Evolutionary conservation across 2,888 invertebrate species (phyloP).

Genomic region (Habroteleia sp.): DNA sequence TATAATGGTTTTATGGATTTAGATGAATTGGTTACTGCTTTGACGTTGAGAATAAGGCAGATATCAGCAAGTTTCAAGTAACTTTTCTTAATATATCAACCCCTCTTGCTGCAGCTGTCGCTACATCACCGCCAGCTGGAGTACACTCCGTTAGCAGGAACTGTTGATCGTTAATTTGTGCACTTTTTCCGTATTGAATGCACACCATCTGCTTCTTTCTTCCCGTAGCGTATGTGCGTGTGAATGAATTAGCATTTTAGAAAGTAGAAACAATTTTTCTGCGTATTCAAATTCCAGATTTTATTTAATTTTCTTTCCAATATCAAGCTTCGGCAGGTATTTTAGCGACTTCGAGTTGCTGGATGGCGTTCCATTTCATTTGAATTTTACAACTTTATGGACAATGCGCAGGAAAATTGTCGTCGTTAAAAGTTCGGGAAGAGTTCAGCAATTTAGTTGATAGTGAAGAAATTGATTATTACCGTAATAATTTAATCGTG

Average conservation of each 20-base stretch:
- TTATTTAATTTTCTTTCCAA: constrained; percentile 6
- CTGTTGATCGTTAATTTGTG: constrained; percentile 61
- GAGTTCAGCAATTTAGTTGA: too few relatives aligned
- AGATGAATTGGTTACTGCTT: too few relatives aligned
- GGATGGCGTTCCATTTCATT: not conserved
- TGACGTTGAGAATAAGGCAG: constrained; percentile 3
- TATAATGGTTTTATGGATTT: too few relatives aligned
- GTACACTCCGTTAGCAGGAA: constrained; percentile 47
- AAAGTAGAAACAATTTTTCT: constrained; percentile 5
- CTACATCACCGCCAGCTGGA: constrained; percentile 50
- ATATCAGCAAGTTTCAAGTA: constrained; percentile 60
- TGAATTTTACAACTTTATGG: not conserved
- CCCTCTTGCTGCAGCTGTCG: constrained; percentile 59
- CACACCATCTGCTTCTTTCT: constrained; percentile 53
- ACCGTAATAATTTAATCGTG: too few relatives aligned
- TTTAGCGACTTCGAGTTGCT: too few relatives aligned
- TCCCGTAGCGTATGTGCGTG: not conserved
- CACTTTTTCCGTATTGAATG: constrained; percentile 49
- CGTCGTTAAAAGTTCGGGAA: too few relatives aligned
- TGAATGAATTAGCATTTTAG: not conserved
- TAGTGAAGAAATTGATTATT: too few relatives aligned
- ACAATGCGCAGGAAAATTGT: too few relatives aligned
- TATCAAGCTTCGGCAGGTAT: too few relatives aligned
- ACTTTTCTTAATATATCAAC: constrained; percentile 56
- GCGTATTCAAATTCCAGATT: constrained; percentile 1